Evolutionary conservation across 2,888 invertebrate genomes (phyloP), one percentile per base, ranked within the genome.

Genomic region (Eupsilia transversa): DNA sequence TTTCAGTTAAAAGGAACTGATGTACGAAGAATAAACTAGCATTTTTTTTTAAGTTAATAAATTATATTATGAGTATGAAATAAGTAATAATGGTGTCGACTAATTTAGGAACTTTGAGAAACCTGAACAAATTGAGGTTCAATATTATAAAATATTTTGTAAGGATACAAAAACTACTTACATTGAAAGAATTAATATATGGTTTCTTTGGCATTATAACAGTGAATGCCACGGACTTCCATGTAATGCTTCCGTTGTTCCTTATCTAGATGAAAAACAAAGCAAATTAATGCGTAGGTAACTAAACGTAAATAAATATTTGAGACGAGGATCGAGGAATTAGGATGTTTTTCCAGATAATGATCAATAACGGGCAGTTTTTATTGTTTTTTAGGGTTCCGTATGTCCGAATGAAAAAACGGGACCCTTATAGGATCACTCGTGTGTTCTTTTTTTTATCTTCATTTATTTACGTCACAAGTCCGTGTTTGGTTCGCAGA

Each of bases 201-300:
- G 35, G 57, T 64, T 35, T 12, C 17, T 41, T 74, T 17, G 1
- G 1, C 77, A 76, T 35, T 14, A 3, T 0, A n/a, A 77, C 41
- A 7, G 5, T 30, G 41, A 75, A 59, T 14, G n/a, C 6, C 1
- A 43, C 41, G 0, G 3, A 0, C 0, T n/a, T 0, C 74, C 74
- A 75, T 35, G 33, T 52, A 30, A 76, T 75, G 1, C 14, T 59
- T 17, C 77, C 74, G 27, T 59, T 43, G 23, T 75, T 75, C 0
- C 10, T 43, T 35, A 75, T 52, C 74, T 75, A 23, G 7, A 74
- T 49, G 30, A 1, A 14, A 38, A 1, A 74, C 2, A 56, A n/a
- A 54, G 30, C 23, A 52, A 72, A 30, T 63, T 52, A 63, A 46
- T 27, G 20, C 23, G n/a, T 30, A 46, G 3, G 17, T 14, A 41